Evolutionary conservation across 1,140 invertebrate species (phyloP), one percentile per base, ranked within the genome.

Genomic region (Lamellibrachia luymesi): DNA sequence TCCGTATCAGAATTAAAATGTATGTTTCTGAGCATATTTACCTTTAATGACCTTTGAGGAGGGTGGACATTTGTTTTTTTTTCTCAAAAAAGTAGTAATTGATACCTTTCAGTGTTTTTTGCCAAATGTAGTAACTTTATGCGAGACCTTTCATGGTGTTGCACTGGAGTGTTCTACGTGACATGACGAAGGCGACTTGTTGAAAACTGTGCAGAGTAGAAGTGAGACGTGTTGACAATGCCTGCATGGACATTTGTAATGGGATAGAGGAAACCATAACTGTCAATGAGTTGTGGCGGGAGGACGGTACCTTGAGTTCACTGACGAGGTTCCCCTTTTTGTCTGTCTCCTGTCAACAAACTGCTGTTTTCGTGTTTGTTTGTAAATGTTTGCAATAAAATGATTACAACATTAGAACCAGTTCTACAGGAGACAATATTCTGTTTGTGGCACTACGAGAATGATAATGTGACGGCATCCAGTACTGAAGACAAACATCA

Each of bases 351-450:
- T 80, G 64, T 22, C 25, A 22, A 80, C 25, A 8, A 80, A 80
- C 13, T 80, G 64, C 1, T 80, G 38, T 80, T 80, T 80, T 80
- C 2, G 64, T 56, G 52, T 56, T 6, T 80, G 64, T 80, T 80
- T 80, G 64, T 80, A 80, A 80, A 80, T 80, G 64, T 80, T 80
- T 80, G 64, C 64, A 80, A 80, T 80, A 80, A 80, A 80, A 80
- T 80, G 13, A 80, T 80, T 80, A 80, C 64, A 80, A 80, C 64
- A 80, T 80, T 10, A 80, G 13, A 80, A 8, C 52, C 17, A 80
- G 64, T 80, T 80, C 25, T 80, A 17, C 64, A 22, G 5, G 64
- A 80, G 64, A 8, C 64, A 17, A 22, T 56, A 1, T 80, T 10
- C 13, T 80, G 13, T 80, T 80, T 38, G 38, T 38, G 38, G 38